Evolutionary conservation across 2,113 vertebrate genomes (phyloP).

Genomic region (Callithrix jacchus): DNA sequence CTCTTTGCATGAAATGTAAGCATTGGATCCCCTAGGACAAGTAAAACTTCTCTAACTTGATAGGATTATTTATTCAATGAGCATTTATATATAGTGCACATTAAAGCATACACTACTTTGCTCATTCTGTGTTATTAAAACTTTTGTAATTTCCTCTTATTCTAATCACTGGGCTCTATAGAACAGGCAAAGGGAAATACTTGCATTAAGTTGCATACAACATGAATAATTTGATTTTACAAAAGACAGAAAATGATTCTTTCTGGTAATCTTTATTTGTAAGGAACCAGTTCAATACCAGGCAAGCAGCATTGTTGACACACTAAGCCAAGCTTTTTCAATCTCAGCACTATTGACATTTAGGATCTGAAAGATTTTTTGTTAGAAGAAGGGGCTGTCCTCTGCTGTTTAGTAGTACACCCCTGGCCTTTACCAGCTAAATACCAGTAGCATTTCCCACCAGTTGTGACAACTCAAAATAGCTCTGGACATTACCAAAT

Average conservation of each 20-base stretch:
- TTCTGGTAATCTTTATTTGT: not conserved
- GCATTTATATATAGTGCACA: not conserved
- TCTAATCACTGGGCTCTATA: not conserved
- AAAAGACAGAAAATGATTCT: not conserved
- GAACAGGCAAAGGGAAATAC: conserved; percentile 18
- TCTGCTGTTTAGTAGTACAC: not conserved
- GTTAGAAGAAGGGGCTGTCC: too few species aligned
- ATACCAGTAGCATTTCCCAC: not conserved
- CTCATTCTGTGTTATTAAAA: not conserved
- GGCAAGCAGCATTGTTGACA: not conserved
- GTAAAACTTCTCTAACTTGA: not conserved
- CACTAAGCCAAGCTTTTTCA: not conserved
- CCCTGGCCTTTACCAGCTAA: not conserved
- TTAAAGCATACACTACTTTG: not conserved
- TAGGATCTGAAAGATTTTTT: not conserved
- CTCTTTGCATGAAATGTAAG: conserved; percentile 4
- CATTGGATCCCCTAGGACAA: not conserved
- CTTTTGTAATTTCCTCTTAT: not conserved
- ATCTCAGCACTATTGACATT: too few species aligned
- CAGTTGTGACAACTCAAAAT: not conserved
- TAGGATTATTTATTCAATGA: not conserved
- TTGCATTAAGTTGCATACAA: not conserved
- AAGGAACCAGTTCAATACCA: not conserved
- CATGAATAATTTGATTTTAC: conserved; percentile 16
- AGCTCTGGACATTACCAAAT: not conserved